Percentiles rank a stretch among this genome's conserved stretches.
Conservation (phyloP, 2,113 vertebrate species). For the Neogale vison region DNA sequence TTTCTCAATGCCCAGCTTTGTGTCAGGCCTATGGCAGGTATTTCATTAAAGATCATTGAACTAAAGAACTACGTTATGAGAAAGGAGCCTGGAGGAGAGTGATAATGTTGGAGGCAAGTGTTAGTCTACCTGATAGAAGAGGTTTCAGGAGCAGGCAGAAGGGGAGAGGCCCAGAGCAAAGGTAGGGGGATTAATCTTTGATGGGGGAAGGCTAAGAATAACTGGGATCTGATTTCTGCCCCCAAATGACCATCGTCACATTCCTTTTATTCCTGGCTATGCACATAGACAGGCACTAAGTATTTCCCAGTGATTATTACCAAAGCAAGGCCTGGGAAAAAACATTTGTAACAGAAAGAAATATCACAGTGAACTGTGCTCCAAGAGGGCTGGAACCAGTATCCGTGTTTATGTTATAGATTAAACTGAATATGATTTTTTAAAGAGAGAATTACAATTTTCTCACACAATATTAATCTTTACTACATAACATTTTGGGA, state of each 20-base stretch:
- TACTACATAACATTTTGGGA: not conserved
- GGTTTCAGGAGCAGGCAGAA: not conserved
- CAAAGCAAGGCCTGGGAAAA: slow-evolving; percentile 49
- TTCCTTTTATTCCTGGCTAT: slow-evolving; percentile 47
- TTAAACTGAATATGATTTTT: slow-evolving; percentile 25
- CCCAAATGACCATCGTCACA: not conserved
- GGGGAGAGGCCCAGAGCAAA: not conserved
- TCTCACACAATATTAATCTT: slow-evolving; percentile 38
- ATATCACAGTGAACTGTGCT: slow-evolving; percentile 5
- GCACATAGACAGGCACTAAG: not conserved
- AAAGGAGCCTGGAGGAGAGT: not conserved
- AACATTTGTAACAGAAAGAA: slow-evolving; percentile 40
- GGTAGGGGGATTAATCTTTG: not conserved
- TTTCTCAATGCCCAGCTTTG: not conserved
- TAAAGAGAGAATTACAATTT: not conserved
- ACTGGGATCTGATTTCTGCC: not conserved
- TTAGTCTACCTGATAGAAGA: not conserved
- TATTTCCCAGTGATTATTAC: slow-evolving; percentile 35
- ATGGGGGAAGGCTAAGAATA: not conserved
- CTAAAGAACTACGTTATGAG: not conserved
- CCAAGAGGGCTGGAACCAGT: not conserved
- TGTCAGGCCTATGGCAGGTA: not conserved
- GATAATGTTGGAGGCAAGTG: not conserved
- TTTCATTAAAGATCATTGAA: not conserved
- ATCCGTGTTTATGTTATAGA: slow-evolving; percentile 46